Base-by-base conservation (phyloP, 2,888 invertebrate genomes). In the Leptura quadrifasciata region DNA sequence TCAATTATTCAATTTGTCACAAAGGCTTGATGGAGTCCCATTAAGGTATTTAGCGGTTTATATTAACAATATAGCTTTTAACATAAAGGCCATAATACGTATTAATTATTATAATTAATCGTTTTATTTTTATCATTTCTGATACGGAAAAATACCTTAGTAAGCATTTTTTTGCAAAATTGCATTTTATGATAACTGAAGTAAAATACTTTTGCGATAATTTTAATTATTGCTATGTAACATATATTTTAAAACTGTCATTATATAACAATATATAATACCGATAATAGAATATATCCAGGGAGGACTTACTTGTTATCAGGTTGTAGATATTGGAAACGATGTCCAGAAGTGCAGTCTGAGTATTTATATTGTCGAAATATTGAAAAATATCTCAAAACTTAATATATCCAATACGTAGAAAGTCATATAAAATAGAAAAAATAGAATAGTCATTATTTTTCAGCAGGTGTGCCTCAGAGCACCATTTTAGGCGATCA, bases 1-100 rank as follows among this genome's bases (percentile, higher is more conserved):
- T 27, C 35, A 68, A 55, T 68, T 68, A 68, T 55, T 27, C 20
- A 68, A 57, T 27, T 55, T 31, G 55, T 24, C 31, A 31, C 54
- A 31, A 6, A 31, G 27, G 27, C 15, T 24, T 60, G 24, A 39
- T 39, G 39, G n/a, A 47, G n/a, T 47, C 47, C 24, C 27, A 60
- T 61, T 61, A 61, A 31, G n/a, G 18, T 17, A 31, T 31, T 61
- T 61, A 61, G 60, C 60, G 60, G 31, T 61, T 61, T 27, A 31
- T 17, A 61, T 61, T 61, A 17, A n/a, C 17, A 27, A 61, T 47
- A 17, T 17, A n/a, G 17, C 3, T 61, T 61, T 61, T 31, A 61
- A 31, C 60, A 61, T 31, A 17, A 17, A 31, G 24, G 5, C 31
- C 31, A 31, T 61, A 61, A 61, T 61, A 17, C 15, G 10, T n/a